These are phyloP conservation scores for Octodonta nipae DNA, from an alignment of 2,888 invertebrate species.

Conservation along the genomic window DNA sequence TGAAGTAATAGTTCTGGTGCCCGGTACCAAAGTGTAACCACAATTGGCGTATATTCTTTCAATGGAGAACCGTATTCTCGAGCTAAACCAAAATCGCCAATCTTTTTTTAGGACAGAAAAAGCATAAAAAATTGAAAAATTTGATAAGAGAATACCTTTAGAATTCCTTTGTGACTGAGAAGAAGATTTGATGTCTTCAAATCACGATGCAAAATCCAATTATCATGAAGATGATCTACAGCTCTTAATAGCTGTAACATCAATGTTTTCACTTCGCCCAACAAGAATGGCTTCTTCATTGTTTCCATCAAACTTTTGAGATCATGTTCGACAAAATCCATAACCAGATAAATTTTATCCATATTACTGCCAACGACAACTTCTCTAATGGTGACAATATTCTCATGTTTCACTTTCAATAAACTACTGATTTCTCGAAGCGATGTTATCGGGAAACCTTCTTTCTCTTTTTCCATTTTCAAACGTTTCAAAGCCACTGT, in stretches of 20 bases:
- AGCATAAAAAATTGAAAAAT: neutral
- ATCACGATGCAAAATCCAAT: conserved; percentile 98
- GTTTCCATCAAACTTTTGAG: conserved; percentile 96
- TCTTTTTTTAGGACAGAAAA: neutral
- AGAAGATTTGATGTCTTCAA: conserved; percentile 95
- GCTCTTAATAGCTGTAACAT: conserved; percentile 76
- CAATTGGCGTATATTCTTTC: conserved; percentile 90
- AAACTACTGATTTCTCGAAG: conserved; percentile 95
- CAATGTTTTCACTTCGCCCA: conserved; percentile 81
- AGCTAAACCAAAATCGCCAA: conserved; percentile 88
- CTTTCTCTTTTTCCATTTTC: conserved; percentile 99
- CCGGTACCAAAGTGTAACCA: conserved; percentile 97
- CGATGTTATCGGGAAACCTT: conserved; percentile 98
- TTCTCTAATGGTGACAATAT: conserved; percentile 95
- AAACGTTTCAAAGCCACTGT: conserved; percentile 94
- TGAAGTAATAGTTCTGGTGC: conserved; percentile 90
- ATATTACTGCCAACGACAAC: conserved; percentile 99
- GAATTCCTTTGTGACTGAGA: conserved; percentile 72
- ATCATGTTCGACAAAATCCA: conserved; percentile 99
- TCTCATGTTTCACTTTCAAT: conserved; percentile 88
- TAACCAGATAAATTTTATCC: conserved; percentile 96
- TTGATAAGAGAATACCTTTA: neutral
- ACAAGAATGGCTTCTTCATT: conserved; percentile 73
- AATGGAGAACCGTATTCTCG: conserved; percentile 96
- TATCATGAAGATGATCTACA: conserved; percentile 93